Base-by-base conservation (phyloP, 1,140 invertebrate genomes). In the Sesamia nonagrioides region DNA sequence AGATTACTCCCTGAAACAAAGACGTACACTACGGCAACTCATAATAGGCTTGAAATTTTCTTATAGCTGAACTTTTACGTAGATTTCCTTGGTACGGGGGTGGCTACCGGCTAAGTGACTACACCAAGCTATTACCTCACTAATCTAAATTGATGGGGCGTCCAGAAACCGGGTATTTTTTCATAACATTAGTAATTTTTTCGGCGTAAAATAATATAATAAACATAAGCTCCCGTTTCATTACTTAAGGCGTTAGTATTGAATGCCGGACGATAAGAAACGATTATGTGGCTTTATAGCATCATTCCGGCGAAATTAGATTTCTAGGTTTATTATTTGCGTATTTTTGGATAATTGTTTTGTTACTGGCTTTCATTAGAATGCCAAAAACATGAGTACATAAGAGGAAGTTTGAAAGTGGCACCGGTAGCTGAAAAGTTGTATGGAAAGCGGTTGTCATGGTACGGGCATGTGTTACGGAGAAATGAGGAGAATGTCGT, bases 121-220 rank as follows among this genome's bases (percentile, higher is more conserved):
- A 85, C 52, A 72, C 81, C 74, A 79, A 79, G 89, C 88, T 90
- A 94, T 94, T 94, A 93, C 88, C 68, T 82, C 71, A 84, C 92
- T 94, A 94, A 94, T 94, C 89, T 92, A 93, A 94, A 94, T 94
- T 94, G 92, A 94, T 94, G 93, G 92, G 88, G 88, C 89, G 91
- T 93, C 91, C 88, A 90, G 87, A 90, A 91, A 90, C 84, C 85
- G 80, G 84, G 86, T 82, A 87, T 91, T 90, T 92, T 93, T 93
- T 89, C 90, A 92, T 90, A 90, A 88, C 88, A 92, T 92, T 93
- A 92, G 90, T 90, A 90, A 89, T 90, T 94, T 92, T 79, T 91
- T 89, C 86, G 87, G 92, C 93, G 91, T 92, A 93, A 92, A 91
- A 93, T 94, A 92, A 93, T 91, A 89, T 91, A 92, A 92, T 92